A percentile compares a stretch with the other conserved stretches of the same genome.
phyloP scores from a whole-genome alignment of 2,797 vertebrate species.

The Hozukius guyotensis region DNA sequence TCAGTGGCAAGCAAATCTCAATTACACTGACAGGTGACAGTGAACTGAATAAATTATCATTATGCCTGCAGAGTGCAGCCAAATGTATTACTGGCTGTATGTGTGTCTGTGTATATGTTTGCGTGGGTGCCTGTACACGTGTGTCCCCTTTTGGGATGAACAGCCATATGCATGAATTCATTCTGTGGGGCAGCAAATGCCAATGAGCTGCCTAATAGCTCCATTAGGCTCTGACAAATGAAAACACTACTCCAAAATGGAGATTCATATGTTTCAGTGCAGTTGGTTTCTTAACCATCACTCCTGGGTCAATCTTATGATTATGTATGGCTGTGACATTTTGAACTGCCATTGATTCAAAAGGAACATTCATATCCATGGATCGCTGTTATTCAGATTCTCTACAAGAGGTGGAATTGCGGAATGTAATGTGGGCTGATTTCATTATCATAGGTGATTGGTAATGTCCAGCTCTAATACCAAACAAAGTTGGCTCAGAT shows the following conservation, averaged over 20 bases:
- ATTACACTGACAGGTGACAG: constrained; percentile 78
- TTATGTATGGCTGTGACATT: constrained; percentile 77
- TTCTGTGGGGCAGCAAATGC: constrained; percentile 71
- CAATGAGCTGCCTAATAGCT: constrained; percentile 73
- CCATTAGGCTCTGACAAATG: constrained; percentile 79
- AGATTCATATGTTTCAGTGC: constrained; percentile 70
- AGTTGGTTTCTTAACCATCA: constrained; percentile 65
- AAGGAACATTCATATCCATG: constrained; percentile 65
- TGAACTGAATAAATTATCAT: constrained; percentile 70
- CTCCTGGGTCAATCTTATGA: constrained; percentile 65
- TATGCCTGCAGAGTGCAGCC: constrained; percentile 38
- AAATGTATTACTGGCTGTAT: constrained; percentile 45
- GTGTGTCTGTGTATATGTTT: constrained; percentile 27
- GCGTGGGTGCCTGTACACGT: constrained; percentile 26
- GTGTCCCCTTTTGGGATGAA: constrained; percentile 49
- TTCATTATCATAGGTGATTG: constrained; percentile 65
- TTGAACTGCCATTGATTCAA: constrained; percentile 74
- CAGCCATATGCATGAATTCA: constrained; percentile 66
- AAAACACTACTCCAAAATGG: constrained; percentile 71
- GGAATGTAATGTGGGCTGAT: constrained; percentile 62
- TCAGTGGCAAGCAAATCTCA: constrained; percentile 75
- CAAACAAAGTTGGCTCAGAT: constrained; percentile 42
- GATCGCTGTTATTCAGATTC: constrained; percentile 64
- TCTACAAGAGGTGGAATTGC: constrained; percentile 58
- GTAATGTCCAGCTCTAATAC: constrained; percentile 57